Base-by-base conservation (phyloP, 2,113 vertebrate genomes). In the Jaculus jaculus region DNA sequence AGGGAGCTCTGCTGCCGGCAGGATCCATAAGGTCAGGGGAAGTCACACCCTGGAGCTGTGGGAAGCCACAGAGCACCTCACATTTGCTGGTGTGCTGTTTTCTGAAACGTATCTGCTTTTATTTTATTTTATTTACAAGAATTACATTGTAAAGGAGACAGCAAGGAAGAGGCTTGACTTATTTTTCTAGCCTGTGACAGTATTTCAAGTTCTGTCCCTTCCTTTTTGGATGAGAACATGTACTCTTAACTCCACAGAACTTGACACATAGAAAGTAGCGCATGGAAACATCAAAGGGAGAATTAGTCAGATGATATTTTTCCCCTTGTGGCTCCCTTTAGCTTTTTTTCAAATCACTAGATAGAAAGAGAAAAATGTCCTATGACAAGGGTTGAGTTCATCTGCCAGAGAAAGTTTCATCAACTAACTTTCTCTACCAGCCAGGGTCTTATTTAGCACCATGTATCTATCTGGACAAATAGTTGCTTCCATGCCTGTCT, bases 11-110 rank as follows among this genome's bases (percentile, higher is more conserved):
- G 15, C 6, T 32, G 26, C 30, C 32, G 72, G 66, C 10, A 78
- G 73, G 89, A 75, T 54, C 37, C 18, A 1, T 2, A 2, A 2
- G 4, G n/a, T 42, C 28, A 61, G 12, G 6, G 4, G 21, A 81
- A 37, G 2, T 1, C 12, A 5, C 15, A 26, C 2, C 0, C 17
- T 4, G 51, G 32, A 8, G 5, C 3, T 18, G 1, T 12, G 30
- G 26, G 47, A 3, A 18, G 3, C 42, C 2, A 63, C 6, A 10
- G 32, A 12, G 4, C 12, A 10, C 51, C 21, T 61, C 13, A 1
- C 7, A 0, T 13, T n/a, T 21, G 8, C 8, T 37, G 39, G 13
- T 39, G 26, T 6, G 20, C 34, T 12, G 65, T 24, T 68, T 39
- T 16, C 21, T 32, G 61, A 89, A 69, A 9, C 1, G 20, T 18